These are phyloP conservation scores for Plecotus auritus DNA, from an alignment of 2,113 vertebrate species.

Conservation along the genomic window DNA sequence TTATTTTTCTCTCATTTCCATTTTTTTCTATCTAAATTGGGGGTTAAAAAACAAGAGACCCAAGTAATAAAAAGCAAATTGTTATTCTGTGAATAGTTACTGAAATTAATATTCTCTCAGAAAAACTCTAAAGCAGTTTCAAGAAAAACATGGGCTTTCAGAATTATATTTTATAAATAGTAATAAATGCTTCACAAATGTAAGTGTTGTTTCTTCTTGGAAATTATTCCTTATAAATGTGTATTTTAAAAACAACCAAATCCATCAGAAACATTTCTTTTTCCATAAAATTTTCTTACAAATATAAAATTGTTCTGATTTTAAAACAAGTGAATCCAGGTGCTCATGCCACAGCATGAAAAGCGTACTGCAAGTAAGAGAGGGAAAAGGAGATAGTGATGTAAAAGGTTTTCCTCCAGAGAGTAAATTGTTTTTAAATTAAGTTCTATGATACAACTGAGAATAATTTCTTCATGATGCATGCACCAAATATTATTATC, in stretches of 20 bases:
- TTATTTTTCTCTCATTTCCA: not conserved
- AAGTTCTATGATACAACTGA: not conserved
- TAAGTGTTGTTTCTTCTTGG: not conserved
- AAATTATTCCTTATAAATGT: not conserved
- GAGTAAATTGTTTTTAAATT: not conserved
- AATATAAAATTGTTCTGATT: not conserved
- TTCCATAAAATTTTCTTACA: not conserved
- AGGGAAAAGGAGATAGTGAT: not conserved
- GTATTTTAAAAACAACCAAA: not conserved
- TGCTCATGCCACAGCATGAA: not conserved
- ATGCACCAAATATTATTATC: not conserved
- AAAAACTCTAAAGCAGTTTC: not conserved
- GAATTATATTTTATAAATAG: not conserved
- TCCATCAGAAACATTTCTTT: not conserved
- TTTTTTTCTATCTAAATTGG: constrained; percentile 1
- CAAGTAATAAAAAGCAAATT: not conserved
- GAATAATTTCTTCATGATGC: not conserved
- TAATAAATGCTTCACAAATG: not conserved
- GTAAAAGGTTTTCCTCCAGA: not conserved
- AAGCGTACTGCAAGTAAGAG: not conserved
- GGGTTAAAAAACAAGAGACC: not conserved
- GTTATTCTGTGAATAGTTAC: not conserved
- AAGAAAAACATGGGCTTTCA: not conserved
- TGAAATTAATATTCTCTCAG: not conserved
- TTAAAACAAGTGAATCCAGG: not conserved